Base-by-base conservation (phyloP, 2,797 vertebrate species). In the Lateolabrax maculatus region DNA sequence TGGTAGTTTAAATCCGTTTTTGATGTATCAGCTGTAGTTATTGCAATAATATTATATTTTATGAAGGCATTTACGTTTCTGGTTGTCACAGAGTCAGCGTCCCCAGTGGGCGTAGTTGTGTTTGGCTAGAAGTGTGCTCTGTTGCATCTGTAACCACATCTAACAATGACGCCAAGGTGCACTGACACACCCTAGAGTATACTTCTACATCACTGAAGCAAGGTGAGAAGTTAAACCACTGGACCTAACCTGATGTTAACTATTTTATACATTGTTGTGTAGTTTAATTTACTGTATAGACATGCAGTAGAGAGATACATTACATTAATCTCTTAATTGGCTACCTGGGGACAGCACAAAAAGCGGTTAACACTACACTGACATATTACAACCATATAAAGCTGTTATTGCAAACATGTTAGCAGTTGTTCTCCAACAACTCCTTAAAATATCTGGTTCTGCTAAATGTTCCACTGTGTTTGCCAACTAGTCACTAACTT, bases 1-100 rank as follows among this genome's bases (percentile, higher is more conserved):
- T 57, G 16, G 31, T 31, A 43, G 9, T 60, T 77, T 71, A 70
- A 57, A 66, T 51, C 4, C 49, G 8, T 64, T 44, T 62, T 66
- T 80, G 21, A 65, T 66, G 4, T 61, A 29, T 64, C n/a, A 43
- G 31, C 53, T 0, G 0, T 9, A 31, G 34, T 18, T 48, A 12
- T 43, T 39, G 25, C 36, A 64, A 25, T 46, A 27, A 29, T n/a
- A 29, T 56, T 1, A 16, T 27, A 57, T 68, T 25, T 37, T 46
- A 23, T 36, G 6, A n/a, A n/a, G n/a, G n/a, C n/a, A n/a, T n/a
- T n/a, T n/a, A n/a, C n/a, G n/a, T n/a, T n/a, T n/a, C n/a, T n/a
- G 44, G 44, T 19, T 48, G 27, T 56, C 13, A 53, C 27, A 11
- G 29, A n/a, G n/a, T 63, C 31, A 61, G 56, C 29, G 18, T 37